Evolutionary conservation across 2,888 invertebrate genomes (phyloP).

Genomic region (Catocala fraxini): DNA sequence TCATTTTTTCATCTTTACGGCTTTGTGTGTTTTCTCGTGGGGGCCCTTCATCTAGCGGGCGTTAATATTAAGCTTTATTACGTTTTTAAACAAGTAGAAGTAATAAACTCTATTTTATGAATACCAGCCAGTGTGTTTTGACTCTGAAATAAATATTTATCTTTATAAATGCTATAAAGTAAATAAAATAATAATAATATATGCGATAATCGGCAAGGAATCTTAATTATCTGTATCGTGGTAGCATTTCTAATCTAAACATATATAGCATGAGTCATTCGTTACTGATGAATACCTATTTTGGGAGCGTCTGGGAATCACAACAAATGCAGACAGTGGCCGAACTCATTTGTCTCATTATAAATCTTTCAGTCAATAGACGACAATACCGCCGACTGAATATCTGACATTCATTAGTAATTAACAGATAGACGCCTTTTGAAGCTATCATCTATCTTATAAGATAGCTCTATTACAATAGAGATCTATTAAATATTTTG

Average conservation of each 20-base stretch:
- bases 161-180: too few species aligned
- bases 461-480: constrained; percentile 6
- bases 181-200: not conserved
- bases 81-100: constrained; percentile 34
- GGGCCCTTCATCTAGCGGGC: constrained; percentile 26
- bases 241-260: constrained; percentile 45
- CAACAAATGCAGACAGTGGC: constrained; percentile 66
- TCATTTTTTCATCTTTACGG: constrained; percentile 42
- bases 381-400: constrained; percentile 13
- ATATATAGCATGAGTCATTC: constrained; percentile 67
- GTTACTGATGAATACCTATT: constrained; percentile 69
- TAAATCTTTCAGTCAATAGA: constrained; percentile 58
- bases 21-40: constrained; percentile 21
- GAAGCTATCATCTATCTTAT: constrained; percentile 10
- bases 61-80: constrained; percentile 40
- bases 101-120: constrained; percentile 33
- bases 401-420: constrained; percentile 18
- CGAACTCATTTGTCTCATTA: constrained; percentile 61
- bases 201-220: not conserved
- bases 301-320: constrained; percentile 79
- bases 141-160: constrained; percentile 1
- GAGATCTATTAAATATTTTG: too few species aligned
- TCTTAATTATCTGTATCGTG: constrained; percentile 37
- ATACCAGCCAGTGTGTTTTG: not conserved
- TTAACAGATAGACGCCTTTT: constrained; percentile 6